Evolutionary conservation across 2,113 vertebrate species (phyloP).

Genomic region (Corydoras maculifer): DNA sequence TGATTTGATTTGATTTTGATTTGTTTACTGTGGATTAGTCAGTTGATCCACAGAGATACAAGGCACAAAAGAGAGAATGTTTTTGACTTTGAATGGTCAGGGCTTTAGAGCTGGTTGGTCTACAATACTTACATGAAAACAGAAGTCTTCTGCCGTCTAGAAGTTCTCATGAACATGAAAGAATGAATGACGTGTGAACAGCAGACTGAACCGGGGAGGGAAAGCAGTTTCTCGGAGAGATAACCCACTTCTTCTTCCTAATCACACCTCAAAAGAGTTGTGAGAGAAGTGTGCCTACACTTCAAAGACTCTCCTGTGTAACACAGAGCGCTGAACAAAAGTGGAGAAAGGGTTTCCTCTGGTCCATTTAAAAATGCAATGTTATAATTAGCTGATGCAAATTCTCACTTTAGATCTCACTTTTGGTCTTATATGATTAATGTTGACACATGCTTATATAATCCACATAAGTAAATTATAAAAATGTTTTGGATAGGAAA

Average conservation of each 20-base stretch:
- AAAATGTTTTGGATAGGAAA: too few relatives aligned
- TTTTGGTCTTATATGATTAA: too few relatives aligned
- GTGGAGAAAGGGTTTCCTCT: not conserved
- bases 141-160: slow-evolving; percentile 13
- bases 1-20: too few relatives aligned
- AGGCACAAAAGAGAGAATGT: too few relatives aligned
- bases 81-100: not conserved
- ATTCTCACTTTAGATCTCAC: not conserved
- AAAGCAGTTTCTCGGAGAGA: slow-evolving; percentile 29
- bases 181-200: slow-evolving; percentile 33
- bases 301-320: slow-evolving; percentile 37
- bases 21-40: too few relatives aligned
- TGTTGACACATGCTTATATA: too few relatives aligned
- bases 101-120: not conserved
- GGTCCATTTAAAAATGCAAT: not conserved
- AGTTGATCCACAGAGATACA: too few relatives aligned
- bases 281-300: slow-evolving; percentile 36
- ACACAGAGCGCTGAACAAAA: not conserved
- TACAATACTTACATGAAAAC: slow-evolving; percentile 12
- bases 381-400: not conserved
- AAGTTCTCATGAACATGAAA: slow-evolving; percentile 48
- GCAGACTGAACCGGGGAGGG: slow-evolving; percentile 13
- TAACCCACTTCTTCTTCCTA: slow-evolving; percentile 22
- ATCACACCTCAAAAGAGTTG: slow-evolving; percentile 39
- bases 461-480: too few relatives aligned